Evolutionary conservation across 1,140 invertebrate genomes (phyloP).

Genomic region (Orchestia grillus): DNA sequence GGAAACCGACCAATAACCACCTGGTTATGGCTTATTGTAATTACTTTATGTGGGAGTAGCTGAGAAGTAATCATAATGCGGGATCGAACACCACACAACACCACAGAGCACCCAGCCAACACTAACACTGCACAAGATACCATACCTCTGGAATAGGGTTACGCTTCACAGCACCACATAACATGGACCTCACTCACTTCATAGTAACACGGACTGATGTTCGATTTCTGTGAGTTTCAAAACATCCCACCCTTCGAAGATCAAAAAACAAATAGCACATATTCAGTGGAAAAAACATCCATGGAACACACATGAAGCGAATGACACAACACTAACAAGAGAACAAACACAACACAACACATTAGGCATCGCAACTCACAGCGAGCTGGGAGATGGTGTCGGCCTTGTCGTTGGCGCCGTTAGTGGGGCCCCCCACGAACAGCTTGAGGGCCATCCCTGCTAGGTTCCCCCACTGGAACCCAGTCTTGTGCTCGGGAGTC

Average conservation of each 20-base stretch:
- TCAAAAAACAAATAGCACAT: not conserved
- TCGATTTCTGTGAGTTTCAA: not conserved
- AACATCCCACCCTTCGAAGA: not conserved
- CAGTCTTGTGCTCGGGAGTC: constrained; percentile 70
- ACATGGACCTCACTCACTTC: not conserved
- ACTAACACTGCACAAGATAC: not conserved
- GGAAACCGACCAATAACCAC: too few species aligned
- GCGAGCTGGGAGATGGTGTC: constrained; percentile 75
- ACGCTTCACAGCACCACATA: not conserved
- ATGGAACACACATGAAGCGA: not conserved
- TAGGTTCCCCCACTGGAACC: constrained; percentile 76
- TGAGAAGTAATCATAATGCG: not conserved
- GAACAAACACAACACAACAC: not conserved
- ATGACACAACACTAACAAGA: not conserved
- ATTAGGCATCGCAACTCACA: constrained; percentile 53
- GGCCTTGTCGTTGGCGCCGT: constrained; percentile 77
- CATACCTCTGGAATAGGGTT: not conserved
- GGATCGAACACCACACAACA: not conserved
- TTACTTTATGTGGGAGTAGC: not conserved
- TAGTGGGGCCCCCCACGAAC: constrained; percentile 61
- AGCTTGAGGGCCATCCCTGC: constrained; percentile 66
- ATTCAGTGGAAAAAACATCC: not conserved
- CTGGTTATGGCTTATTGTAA: not conserved
- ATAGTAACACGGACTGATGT: not conserved
- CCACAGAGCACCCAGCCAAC: not conserved